Conservation (phyloP, 2,113 vertebrate species). For the Chaetorhynchus papuensis region DNA sequence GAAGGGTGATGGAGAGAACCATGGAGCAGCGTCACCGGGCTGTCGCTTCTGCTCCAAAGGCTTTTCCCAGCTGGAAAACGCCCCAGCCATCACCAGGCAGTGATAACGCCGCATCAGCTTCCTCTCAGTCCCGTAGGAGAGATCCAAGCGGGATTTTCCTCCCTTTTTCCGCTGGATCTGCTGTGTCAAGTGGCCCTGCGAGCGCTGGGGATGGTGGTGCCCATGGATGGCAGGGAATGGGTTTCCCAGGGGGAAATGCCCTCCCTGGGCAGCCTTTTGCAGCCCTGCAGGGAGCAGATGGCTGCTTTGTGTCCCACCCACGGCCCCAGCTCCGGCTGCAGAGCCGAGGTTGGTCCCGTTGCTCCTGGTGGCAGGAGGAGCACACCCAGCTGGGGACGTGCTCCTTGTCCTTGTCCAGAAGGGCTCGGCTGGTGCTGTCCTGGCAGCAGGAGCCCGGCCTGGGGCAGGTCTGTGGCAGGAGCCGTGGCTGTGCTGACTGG, state of each 20-base stretch:
- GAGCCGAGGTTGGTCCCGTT: background rate
- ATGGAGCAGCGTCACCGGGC: rapidly evolving
- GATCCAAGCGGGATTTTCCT: background rate
- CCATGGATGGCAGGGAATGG: rapidly evolving
- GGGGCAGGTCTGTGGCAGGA: background rate
- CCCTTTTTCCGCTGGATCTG: background rate
- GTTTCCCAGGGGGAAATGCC: background rate
- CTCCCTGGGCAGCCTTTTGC: background rate
- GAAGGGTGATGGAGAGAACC: background rate
- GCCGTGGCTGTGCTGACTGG: background rate
- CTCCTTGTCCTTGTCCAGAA: background rate
- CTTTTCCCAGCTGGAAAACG: background rate
- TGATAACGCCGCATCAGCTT: rapidly evolving
- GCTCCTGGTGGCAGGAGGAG: background rate
- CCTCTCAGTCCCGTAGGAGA: background rate
- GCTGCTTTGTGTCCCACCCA: background rate
- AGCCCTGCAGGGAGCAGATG: background rate
- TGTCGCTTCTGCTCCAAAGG: background rate
- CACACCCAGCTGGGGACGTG: rapidly evolving
- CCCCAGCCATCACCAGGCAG: background rate
- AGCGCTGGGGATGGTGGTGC: background rate
- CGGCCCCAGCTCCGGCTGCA: rapidly evolving
- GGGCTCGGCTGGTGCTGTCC: background rate
- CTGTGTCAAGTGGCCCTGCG: rapidly evolving
- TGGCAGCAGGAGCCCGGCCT: background rate